phyloP scores from a whole-genome alignment of 2,888 invertebrate genomes.

The Zelleria hepariella region DNA sequence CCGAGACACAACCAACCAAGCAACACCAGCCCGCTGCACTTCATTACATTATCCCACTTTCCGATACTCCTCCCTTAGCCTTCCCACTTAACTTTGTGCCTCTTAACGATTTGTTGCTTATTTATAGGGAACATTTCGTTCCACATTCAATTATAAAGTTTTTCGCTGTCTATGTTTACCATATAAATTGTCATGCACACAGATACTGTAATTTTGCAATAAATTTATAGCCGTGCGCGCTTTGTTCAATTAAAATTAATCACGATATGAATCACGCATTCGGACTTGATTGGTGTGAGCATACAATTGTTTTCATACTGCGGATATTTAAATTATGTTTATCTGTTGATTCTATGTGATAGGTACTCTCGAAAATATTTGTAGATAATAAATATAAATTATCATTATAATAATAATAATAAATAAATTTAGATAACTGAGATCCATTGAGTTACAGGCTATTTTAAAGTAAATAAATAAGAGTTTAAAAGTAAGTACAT shows the following conservation, averaged over 20 bases:
- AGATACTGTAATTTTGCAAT: neutral
- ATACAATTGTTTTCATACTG: conserved; percentile 9
- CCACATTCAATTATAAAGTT: neutral
- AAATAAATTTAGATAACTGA: too few relatives aligned
- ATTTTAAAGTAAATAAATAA: too few relatives aligned
- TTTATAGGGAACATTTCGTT: too few relatives aligned
- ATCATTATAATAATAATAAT: too few relatives aligned
- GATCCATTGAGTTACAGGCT: too few relatives aligned
- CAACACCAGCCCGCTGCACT: conserved; percentile 26
- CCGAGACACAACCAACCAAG: conserved; percentile 16
- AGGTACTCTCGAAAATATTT: neutral
- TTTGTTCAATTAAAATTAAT: conserved; percentile 19
- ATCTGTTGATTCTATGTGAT: neutral
- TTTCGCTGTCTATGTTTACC: neutral
- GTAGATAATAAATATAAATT: neutral
- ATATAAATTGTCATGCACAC: neutral
- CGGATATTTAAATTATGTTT: neutral
- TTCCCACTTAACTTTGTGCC: neutral
- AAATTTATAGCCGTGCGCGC: conserved; percentile 13
- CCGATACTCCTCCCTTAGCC: neutral
- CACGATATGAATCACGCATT: conserved; percentile 16
- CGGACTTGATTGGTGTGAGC: conserved; percentile 8
- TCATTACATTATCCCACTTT: conserved; percentile 43
- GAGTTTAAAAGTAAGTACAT: too few relatives aligned
- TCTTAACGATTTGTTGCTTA: too few relatives aligned